These are phyloP conservation scores for Misgurnus mizolepis DNA, from an alignment of 2,113 vertebrate genomes.

Conservation along the genomic window DNA sequence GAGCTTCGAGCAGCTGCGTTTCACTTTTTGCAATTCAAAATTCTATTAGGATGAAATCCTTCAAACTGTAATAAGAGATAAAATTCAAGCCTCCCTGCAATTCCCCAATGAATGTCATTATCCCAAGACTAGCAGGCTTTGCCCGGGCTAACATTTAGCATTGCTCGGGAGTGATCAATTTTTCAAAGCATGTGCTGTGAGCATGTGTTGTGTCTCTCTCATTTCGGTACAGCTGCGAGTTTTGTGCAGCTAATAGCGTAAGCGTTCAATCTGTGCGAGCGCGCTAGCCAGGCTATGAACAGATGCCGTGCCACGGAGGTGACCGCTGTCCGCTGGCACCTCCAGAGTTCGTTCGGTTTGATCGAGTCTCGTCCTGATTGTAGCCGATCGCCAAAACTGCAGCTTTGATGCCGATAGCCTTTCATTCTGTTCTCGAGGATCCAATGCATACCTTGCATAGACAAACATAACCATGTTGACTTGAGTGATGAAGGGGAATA, in stretches of 20 bases:
- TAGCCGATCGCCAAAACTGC: constrained; percentile 23
- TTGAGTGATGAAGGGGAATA: constrained; percentile 35
- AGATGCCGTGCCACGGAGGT: constrained; percentile 40
- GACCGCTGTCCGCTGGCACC: constrained; percentile 16
- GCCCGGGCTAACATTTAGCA: constrained; percentile 41
- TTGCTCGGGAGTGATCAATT: constrained; percentile 44
- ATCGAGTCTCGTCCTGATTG: constrained; percentile 45
- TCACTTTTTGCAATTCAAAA: constrained; percentile 32
- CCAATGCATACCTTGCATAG: background rate
- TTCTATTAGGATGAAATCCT: constrained; percentile 55
- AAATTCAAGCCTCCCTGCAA: constrained; percentile 49
- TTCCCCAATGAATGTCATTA: constrained; percentile 54
- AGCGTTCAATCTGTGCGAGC: constrained; percentile 11
- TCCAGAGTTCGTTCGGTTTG: constrained; percentile 28
- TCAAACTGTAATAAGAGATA: constrained; percentile 48
- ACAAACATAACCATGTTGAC: constrained; percentile 32
- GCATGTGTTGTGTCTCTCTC: background rate
- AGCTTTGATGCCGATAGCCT: background rate
- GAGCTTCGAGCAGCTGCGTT: constrained; percentile 31
- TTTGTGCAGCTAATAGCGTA: background rate
- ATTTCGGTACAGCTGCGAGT: background rate
- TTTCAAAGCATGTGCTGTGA: constrained; percentile 30
- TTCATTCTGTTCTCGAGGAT: background rate
- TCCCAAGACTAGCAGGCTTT: constrained; percentile 41
- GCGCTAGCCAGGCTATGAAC: constrained; percentile 22